A percentile compares a stretch with the other conserved stretches of the same genome.
Conservation (phyloP, 2,797 vertebrate species). For the Vultur gryphus region DNA sequence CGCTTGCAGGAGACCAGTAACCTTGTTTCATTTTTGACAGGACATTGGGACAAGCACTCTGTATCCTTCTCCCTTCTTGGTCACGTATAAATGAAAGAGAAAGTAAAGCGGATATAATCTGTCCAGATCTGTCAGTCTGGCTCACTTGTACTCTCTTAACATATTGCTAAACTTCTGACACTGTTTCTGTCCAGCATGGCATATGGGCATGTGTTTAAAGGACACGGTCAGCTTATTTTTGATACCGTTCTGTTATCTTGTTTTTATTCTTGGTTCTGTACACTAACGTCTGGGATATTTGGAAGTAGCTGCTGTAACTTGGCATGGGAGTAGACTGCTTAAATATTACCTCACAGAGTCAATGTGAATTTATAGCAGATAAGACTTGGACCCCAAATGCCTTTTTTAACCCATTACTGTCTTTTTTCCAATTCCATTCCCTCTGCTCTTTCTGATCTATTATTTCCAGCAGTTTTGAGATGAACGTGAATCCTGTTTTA, state of each 20-base stretch:
- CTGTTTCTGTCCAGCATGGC: neutral
- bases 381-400: neutral
- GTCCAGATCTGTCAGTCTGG: neutral
- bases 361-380: constrained; percentile 2
- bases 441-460: neutral
- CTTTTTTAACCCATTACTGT: constrained; percentile 2
- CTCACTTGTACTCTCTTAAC: neutral
- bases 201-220: neutral
- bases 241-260: neutral
- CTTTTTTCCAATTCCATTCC: neutral
- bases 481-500: neutral
- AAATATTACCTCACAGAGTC: constrained; percentile 8
- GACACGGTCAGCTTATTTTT: neutral
- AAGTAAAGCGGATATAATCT: neutral
- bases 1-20: neutral
- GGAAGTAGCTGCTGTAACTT: constrained; percentile 5
- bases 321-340: neutral
- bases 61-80: neutral
- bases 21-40: constrained; percentile 13
- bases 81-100: neutral
- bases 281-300: neutral
- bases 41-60: neutral
- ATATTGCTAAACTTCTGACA: neutral
- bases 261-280: neutral
- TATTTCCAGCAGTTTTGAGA: neutral